Evolutionary conservation across 2,888 invertebrate genomes (phyloP).

Genomic region (Meiosimyza decipiens): DNA sequence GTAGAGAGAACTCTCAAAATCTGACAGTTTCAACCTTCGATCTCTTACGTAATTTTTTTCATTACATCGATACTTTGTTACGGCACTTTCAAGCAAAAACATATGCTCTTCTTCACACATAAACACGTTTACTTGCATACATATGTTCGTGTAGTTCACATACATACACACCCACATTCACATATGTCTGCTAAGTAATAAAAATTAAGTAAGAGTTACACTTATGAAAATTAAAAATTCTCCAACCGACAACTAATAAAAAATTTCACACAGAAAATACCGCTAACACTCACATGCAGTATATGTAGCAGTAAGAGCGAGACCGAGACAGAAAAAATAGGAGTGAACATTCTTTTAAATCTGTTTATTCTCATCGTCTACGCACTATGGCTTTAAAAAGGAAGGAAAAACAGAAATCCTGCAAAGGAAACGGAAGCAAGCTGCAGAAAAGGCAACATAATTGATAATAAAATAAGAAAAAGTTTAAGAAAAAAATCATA

Average conservation of each 20-base stretch:
- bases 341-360: background rate
- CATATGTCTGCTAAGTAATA: conserved; percentile 43
- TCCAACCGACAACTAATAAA: conserved; percentile 43
- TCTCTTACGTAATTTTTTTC: too few relatives aligned
- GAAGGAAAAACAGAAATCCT: background rate
- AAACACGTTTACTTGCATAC: too few relatives aligned
- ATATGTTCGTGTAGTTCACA: background rate
- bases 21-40: too few relatives aligned
- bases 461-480: conserved; percentile 12
- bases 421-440: conserved; percentile 15
- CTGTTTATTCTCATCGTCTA: conserved; percentile 1
- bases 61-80: too few relatives aligned
- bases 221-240: conserved; percentile 59
- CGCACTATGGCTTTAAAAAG: background rate
- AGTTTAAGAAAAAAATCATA: background rate
- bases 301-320: background rate
- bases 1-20: too few relatives aligned
- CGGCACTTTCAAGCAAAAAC: too few relatives aligned
- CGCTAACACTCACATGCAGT: background rate
- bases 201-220: conserved; percentile 54
- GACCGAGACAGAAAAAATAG: background rate
- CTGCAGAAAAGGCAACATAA: background rate
- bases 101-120: too few relatives aligned
- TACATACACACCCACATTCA: too few relatives aligned
- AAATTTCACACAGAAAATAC: conserved; percentile 3